A percentile compares a stretch with the other conserved stretches of the same genome.
Evolutionary conservation across 2,888 invertebrate species (phyloP).

Genomic region (Leucania comma): DNA sequence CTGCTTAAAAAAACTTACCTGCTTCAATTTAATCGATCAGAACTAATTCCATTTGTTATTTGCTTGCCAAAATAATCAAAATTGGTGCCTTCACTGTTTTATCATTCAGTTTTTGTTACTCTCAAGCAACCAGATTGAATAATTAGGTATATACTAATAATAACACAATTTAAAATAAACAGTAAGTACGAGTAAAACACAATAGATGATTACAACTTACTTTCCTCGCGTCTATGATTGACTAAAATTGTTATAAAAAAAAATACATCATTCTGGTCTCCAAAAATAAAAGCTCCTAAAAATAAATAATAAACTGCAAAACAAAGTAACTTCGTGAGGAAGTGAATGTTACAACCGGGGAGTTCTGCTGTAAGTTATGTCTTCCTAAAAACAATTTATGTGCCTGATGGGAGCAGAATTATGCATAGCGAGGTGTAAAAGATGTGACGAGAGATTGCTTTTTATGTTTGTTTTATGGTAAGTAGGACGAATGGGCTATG

Average conservation of each 20-base stretch:
- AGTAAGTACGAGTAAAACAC: too few species aligned
- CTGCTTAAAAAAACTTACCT: not conserved
- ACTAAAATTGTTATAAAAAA: too few species aligned
- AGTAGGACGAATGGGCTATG: constrained; percentile 3
- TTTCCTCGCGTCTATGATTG: too few species aligned
- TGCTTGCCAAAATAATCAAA: not conserved
- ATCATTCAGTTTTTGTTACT: too few species aligned
- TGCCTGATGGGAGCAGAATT: constrained; percentile 14
- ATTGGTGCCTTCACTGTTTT: too few species aligned
- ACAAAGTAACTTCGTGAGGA: constrained; percentile 11
- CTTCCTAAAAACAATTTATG: constrained; percentile 36
- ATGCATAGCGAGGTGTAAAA: constrained; percentile 36
- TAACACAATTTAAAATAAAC: too few species aligned
- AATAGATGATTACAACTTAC: too few species aligned
- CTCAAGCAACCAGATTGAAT: too few species aligned
- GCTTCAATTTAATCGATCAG: not conserved
- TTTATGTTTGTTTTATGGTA: constrained; percentile 35
- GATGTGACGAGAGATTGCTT: constrained; percentile 10
- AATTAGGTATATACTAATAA: too few species aligned
- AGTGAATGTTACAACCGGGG: constrained; percentile 25
- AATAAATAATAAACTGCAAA: constrained; percentile 10
- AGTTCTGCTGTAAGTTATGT: constrained; percentile 25
- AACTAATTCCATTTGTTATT: not conserved
- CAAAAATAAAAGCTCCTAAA: not conserved
- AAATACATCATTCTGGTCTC: not conserved